Conservation (phyloP, 2,888 invertebrate species). For the Tipula unca region DNA sequence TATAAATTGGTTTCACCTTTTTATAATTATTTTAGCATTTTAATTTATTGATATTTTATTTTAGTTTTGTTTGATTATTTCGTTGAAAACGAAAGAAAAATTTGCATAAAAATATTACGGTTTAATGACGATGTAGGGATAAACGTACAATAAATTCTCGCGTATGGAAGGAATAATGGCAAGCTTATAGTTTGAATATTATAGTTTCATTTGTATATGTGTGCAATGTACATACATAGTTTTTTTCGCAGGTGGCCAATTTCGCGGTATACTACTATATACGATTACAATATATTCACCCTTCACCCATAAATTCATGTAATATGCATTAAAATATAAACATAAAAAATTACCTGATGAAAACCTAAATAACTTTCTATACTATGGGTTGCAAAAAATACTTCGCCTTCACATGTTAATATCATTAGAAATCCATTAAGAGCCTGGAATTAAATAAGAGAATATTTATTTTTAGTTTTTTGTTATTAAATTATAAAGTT, state of each 20-base stretch:
- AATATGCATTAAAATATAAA: not conserved
- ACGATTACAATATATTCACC: not conserved
- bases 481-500: not conserved
- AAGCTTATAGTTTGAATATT: not conserved
- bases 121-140: not conserved
- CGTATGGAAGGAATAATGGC: not conserved
- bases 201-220: too few species aligned
- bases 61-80: not conserved
- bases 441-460: slow-evolving; percentile 57
- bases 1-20: slow-evolving; percentile 14
- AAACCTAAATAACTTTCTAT: slow-evolving; percentile 99
- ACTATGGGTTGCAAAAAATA: slow-evolving; percentile 98
- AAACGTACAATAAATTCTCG: not conserved
- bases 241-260: not conserved
- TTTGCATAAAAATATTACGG: not conserved
- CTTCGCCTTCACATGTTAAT: slow-evolving; percentile 97
- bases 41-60: slow-evolving; percentile 14
- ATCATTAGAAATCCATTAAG: slow-evolving; percentile 99
- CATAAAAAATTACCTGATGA: slow-evolving; percentile 76
- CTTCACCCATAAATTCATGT: not conserved
- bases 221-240: too few species aligned
- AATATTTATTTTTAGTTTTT: not conserved
- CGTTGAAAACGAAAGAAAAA: not conserved
- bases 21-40: slow-evolving; percentile 8
- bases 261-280: not conserved